A percentile compares a stretch with the other conserved stretches of the same genome.
Conservation (phyloP, 2,888 invertebrate genomes). For the Phaonia tiefii region DNA sequence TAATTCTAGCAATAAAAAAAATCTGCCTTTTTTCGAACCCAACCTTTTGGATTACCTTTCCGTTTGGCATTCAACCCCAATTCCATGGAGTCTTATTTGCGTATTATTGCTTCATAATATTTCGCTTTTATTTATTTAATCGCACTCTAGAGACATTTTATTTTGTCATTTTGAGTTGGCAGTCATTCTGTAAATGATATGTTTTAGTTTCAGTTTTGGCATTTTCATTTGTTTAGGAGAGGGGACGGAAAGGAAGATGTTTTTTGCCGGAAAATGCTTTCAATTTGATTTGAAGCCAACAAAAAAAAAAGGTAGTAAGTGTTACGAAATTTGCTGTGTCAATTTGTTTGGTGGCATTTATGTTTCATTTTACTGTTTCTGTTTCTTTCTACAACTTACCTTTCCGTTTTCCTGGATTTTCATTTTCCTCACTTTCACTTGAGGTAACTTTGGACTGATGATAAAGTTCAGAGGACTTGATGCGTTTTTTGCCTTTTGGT, state of each 20-base stretch:
- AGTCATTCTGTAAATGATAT: slow-evolving; percentile 22
- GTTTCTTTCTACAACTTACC: slow-evolving; percentile 71
- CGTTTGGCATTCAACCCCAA: not conserved
- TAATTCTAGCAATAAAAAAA: slow-evolving; percentile 17
- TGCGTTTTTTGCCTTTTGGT: slow-evolving; percentile 77
- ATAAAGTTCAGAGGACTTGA: slow-evolving; percentile 78
- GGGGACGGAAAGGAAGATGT: no score
- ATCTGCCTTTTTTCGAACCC: not conserved
- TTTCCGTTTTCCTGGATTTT: slow-evolving; percentile 81
- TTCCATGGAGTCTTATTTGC: slow-evolving; percentile 6
- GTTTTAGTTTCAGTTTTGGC: slow-evolving; percentile 13
- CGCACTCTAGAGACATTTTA: slow-evolving; percentile 61
- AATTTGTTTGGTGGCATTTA: slow-evolving; percentile 32
- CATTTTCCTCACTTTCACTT: slow-evolving; percentile 78
- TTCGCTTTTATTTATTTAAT: slow-evolving; percentile 63
- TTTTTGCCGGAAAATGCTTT: slow-evolving; percentile 26
- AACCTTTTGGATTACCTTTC: not conserved
- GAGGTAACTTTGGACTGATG: slow-evolving; percentile 78
- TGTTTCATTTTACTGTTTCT: not conserved
- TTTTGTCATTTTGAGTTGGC: slow-evolving; percentile 55
- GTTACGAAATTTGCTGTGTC: not conserved
- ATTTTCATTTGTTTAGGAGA: slow-evolving; percentile 16
- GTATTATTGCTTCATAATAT: slow-evolving; percentile 59
- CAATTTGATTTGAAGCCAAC: slow-evolving; percentile 19
- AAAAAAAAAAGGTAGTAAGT: not conserved